A percentile compares a stretch with the other conserved stretches of the same genome.
phyloP scores from a whole-genome alignment of 2,888 invertebrate species.

The Drosophila colorata region DNA sequence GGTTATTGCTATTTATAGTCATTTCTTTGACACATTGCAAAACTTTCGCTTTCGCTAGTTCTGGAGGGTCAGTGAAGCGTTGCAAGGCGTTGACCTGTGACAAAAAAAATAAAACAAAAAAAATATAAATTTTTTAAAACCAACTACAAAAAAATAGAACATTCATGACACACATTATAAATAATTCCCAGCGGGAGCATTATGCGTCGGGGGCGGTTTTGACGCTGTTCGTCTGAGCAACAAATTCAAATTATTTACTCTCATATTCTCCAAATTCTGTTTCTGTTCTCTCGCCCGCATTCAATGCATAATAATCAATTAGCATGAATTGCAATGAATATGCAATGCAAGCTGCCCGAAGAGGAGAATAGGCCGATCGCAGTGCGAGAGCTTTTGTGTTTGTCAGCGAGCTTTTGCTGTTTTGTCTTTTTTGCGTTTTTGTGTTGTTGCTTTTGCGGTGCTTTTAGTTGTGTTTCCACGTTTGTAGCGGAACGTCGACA shows the following conservation, averaged over 20 bases:
- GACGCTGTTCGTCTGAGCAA: not conserved
- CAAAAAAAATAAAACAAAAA: conserved; percentile 5
- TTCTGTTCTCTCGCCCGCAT: not conserved
- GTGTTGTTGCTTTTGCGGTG: conserved; percentile 50
- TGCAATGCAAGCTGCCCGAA: conserved; percentile 38
- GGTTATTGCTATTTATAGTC: conserved; percentile 61
- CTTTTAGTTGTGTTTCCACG: conserved; percentile 67
- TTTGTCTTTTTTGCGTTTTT: conserved; percentile 19
- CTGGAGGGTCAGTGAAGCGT: conserved; percentile 47
- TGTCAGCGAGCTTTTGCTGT: conserved; percentile 39
- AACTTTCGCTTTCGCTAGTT: conserved; percentile 56
- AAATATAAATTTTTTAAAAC: too few relatives aligned
- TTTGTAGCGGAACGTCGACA: conserved; percentile 56
- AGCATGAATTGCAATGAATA: conserved; percentile 13
- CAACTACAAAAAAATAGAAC: conserved; percentile 50
- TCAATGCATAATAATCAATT: conserved; percentile 36
- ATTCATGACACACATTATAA: conserved; percentile 47
- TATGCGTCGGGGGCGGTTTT: conserved; percentile 10
- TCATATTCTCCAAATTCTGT: not conserved
- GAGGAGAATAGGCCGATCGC: conserved; percentile 47
- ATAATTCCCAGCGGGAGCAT: conserved; percentile 56
- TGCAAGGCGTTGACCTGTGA: conserved; percentile 69
- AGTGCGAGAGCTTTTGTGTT: conserved; percentile 40
- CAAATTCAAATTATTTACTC: conserved; percentile 4
- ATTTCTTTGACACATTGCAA: conserved; percentile 62